Conservation (phyloP, 1,140 invertebrate species). For the Euborellia annulipes region DNA sequence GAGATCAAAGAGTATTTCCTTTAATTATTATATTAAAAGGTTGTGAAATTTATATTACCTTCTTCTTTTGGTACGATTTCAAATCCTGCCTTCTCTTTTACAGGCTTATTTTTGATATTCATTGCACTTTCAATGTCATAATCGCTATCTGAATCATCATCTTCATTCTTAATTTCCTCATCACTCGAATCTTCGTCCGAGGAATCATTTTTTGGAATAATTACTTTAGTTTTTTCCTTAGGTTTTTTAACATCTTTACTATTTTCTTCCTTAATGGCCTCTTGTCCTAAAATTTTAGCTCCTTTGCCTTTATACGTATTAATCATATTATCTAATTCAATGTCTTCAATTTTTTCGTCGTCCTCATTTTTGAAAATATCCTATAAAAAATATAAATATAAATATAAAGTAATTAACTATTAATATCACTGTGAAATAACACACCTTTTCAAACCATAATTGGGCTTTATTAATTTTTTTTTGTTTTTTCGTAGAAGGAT, state of each 20-base stretch:
- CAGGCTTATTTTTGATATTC: constrained; percentile 22
- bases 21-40: not conserved
- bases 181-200: constrained; percentile 33
- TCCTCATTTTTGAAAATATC: constrained; percentile 71
- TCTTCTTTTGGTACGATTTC: constrained; percentile 45
- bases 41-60: constrained; percentile 23
- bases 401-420: constrained; percentile 1
- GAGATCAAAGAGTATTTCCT: no score
- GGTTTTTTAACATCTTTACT: constrained; percentile 19
- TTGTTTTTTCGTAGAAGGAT: constrained; percentile 51
- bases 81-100: constrained; percentile 38
- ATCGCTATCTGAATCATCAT: constrained; percentile 9
- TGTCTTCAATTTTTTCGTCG: constrained; percentile 67
- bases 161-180: constrained; percentile 40
- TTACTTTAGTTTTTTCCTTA: constrained; percentile 17
- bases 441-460: constrained; percentile 73
- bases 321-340: constrained; percentile 66
- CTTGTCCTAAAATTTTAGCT: constrained; percentile 19
- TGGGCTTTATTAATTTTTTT: constrained; percentile 60
- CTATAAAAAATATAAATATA: constrained; percentile 19
- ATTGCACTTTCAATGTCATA: constrained; percentile 14
- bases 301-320: constrained; percentile 44
- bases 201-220: constrained; percentile 19
- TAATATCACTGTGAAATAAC: constrained; percentile 1
- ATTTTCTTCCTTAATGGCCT: constrained; percentile 12